These are phyloP conservation scores for Gallinago solitaria DNA, from an alignment of 2,797 vertebrate species.

Conservation along the genomic window DNA sequence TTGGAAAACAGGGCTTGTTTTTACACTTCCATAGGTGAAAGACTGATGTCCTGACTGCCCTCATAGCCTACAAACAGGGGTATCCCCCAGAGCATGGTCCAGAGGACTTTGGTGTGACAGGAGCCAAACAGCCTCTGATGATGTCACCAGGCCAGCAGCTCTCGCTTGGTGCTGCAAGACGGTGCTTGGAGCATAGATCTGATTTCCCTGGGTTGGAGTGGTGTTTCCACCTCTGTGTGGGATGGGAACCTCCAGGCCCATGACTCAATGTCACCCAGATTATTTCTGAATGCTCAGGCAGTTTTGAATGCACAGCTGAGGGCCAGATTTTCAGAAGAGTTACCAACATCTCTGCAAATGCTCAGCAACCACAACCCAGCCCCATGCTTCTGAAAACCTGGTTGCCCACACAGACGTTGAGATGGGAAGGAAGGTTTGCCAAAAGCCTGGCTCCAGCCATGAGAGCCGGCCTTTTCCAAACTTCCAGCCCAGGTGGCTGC, in stretches of 20 bases:
- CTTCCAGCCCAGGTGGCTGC: background rate
- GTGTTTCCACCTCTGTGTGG: rapidly evolving
- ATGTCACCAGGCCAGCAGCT: background rate
- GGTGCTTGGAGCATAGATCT: background rate
- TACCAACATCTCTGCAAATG: background rate
- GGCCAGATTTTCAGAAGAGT: background rate
- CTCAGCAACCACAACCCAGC: background rate
- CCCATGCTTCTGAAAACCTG: background rate
- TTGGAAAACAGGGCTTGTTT: background rate
- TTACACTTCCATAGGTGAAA: background rate
- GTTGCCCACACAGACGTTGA: rapidly evolving
- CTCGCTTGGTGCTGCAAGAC: rapidly evolving
- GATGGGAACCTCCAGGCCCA: rapidly evolving
- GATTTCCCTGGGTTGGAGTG: rapidly evolving
- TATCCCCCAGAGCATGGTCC: background rate
- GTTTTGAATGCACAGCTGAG: background rate
- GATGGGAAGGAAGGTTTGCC: background rate
- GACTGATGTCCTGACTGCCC: rapidly evolving
- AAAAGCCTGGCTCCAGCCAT: background rate
- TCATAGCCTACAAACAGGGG: background rate
- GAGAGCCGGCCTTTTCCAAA: background rate
- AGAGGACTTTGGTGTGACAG: background rate
- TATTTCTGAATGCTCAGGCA: background rate
- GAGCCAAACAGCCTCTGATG: background rate
- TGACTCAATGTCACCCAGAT: rapidly evolving